A percentile compares a stretch with the other conserved stretches of the same genome.
Evolutionary conservation across 64 coral and sea anemone species (phyloP).

Genomic region (Dendrophyllia cribrosa): DNA sequence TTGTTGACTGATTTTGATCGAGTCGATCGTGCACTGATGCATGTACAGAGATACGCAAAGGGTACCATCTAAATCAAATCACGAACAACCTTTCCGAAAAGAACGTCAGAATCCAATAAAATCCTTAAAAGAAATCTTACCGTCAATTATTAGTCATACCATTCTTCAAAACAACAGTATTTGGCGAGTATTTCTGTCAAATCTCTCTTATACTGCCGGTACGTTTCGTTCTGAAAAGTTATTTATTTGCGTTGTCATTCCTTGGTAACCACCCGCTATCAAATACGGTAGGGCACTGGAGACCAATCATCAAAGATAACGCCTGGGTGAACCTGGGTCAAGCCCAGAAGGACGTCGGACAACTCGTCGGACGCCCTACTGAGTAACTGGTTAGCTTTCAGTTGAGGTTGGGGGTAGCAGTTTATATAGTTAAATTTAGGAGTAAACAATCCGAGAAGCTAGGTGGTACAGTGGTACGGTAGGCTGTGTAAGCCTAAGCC

Average conservation of each 20-base stretch:
- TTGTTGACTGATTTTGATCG: not conserved
- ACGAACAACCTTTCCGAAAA: not conserved
- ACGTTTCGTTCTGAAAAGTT: not conserved
- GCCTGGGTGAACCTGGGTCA: too few relatives aligned
- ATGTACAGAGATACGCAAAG: not conserved
- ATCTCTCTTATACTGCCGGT: not conserved
- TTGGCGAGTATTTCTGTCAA: too few relatives aligned
- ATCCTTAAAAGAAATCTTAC: not conserved
- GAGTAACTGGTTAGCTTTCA: too few relatives aligned
- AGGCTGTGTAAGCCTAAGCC: too few relatives aligned
- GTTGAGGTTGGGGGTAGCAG: too few relatives aligned
- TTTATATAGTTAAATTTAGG: too few relatives aligned
- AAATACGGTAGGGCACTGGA: not conserved
- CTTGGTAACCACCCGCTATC: conserved; percentile 19
- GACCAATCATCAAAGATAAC: too few relatives aligned
- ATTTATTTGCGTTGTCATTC: not conserved
- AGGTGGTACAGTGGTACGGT: too few relatives aligned
- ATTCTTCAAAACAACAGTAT: not conserved
- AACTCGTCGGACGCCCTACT: too few relatives aligned
- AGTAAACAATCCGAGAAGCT: too few relatives aligned
- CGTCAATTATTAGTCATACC: conserved; percentile 38
- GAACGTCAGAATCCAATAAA: not conserved
- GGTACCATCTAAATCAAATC: too few relatives aligned
- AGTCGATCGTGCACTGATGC: not conserved
- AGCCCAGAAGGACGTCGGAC: too few relatives aligned